A percentile compares a stretch with the other conserved stretches of the same genome.
phyloP scores from a whole-genome alignment of 1,140 invertebrate species.

The Diplogasteroides magnus region DNA sequence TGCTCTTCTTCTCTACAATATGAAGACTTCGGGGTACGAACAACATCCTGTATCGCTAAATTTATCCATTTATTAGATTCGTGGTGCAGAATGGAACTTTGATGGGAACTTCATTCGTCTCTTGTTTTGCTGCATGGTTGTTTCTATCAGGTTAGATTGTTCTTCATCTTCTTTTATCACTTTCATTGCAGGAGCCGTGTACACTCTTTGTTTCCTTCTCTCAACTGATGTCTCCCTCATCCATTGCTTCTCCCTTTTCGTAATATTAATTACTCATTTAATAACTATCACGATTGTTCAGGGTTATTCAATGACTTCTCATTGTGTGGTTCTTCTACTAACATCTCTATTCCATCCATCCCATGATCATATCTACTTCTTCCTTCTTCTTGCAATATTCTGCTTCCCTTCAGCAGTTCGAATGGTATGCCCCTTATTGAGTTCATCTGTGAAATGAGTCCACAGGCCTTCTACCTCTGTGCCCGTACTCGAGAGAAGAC shows the following conservation, averaged over 20 bases:
- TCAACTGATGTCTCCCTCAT: conserved; percentile 17
- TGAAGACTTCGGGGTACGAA: conserved; percentile 25
- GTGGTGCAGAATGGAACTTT: conserved; percentile 22
- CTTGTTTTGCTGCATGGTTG: conserved; percentile 19
- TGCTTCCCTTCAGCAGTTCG: conserved; percentile 18
- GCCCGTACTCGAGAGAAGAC: background rate
- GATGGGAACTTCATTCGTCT: conserved; percentile 24
- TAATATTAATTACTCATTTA: background rate
- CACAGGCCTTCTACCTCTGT: background rate
- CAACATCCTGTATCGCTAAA: background rate
- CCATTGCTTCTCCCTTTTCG: conserved; percentile 18
- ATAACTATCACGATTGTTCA: conserved; percentile 5
- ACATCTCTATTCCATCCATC: conserved; percentile 22
- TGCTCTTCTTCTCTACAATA: conserved; percentile 18
- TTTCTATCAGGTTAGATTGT: conserved; percentile 11
- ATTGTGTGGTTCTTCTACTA: conserved; percentile 21
- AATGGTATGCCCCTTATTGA: conserved; percentile 15
- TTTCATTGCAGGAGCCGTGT: conserved; percentile 19
- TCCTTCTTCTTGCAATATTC: conserved; percentile 11
- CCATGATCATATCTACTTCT: conserved; percentile 26
- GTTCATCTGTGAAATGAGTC: background rate
- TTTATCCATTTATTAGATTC: conserved; percentile 7
- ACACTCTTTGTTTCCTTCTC: conserved; percentile 15
- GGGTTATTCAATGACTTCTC: conserved; percentile 26
- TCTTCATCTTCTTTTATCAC: background rate